Conservation (phyloP, 2,888 invertebrate species). For the Lissonota sp. region DNA sequence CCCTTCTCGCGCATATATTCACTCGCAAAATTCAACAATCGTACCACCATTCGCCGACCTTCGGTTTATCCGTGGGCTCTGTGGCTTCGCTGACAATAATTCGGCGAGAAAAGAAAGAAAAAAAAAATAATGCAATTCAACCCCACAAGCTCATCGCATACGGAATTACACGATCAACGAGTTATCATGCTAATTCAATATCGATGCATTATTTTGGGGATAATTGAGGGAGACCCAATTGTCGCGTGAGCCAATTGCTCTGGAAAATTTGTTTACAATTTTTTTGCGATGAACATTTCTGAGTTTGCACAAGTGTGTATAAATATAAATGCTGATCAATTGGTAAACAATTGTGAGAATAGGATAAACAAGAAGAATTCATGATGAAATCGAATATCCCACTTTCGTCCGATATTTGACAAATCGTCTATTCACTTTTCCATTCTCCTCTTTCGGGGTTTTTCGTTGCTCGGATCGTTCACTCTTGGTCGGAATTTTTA, state of each 20-base stretch:
- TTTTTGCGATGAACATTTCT: conserved; percentile 24
- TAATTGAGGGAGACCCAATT: no score
- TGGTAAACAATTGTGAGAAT: background rate
- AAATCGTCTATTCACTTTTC: conserved; percentile 41
- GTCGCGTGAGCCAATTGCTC: no score
- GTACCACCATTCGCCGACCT: conserved; percentile 51
- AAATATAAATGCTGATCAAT: conserved; percentile 36
- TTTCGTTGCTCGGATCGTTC: conserved; percentile 25
- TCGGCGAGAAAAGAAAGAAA: conserved; percentile 18
- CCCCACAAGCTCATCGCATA: conserved; percentile 10
- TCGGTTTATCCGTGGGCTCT: conserved; percentile 41
- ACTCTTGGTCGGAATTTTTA: conserved; percentile 45
- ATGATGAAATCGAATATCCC: conserved; percentile 42
- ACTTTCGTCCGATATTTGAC: conserved; percentile 44
- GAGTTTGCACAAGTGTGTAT: background rate
- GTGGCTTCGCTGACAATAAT: conserved; percentile 38
- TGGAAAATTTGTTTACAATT: no score
- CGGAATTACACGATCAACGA: conserved; percentile 16
- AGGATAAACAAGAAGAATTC: conserved; percentile 27
- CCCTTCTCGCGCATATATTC: conserved; percentile 25
- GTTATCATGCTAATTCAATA: no score
- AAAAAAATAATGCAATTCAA: conserved; percentile 5
- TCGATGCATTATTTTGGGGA: no score
- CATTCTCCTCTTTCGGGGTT: conserved; percentile 26
- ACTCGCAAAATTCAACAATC: conserved; percentile 50